Evolutionary conservation across 2,888 invertebrate species (phyloP).

Genomic region (Dasypolia templi): DNA sequence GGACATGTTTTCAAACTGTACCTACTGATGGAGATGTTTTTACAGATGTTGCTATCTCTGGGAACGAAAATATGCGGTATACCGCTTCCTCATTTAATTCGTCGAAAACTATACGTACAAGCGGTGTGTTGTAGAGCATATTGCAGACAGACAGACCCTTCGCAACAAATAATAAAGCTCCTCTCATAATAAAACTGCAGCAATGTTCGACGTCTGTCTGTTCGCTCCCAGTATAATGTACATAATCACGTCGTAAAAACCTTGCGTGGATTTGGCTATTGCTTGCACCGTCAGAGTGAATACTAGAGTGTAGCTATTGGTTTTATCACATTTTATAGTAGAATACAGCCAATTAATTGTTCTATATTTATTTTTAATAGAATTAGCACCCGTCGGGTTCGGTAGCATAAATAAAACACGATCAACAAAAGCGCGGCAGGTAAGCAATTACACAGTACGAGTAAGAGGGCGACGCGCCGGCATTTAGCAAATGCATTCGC

Average conservation of each 20-base stretch:
- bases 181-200: constrained; percentile 39
- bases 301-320: background rate
- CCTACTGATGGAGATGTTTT: too few species aligned
- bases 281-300: background rate
- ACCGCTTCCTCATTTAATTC: constrained; percentile 6
- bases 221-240: background rate
- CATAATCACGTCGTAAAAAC: constrained; percentile 13
- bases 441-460: constrained; percentile 34
- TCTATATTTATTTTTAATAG: constrained; percentile 4
- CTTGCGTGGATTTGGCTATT: background rate
- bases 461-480: constrained; percentile 11
- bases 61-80: background rate
- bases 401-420: constrained; percentile 15
- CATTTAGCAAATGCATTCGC: constrained; percentile 44
- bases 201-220: constrained; percentile 21
- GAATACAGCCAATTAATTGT: background rate
- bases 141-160: constrained; percentile 24
- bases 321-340: background rate
- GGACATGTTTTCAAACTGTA: too few species aligned
- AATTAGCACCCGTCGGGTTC: constrained; percentile 8
- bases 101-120: constrained; percentile 26
- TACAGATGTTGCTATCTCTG: background rate
- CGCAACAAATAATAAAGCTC: constrained; percentile 42
- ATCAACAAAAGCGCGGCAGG: constrained; percentile 44
- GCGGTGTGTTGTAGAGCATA: constrained; percentile 21